Evolutionary conservation across 1,140 invertebrate species (phyloP), one percentile per base, ranked within the genome.

Genomic region (Drosophila aff.): DNA sequence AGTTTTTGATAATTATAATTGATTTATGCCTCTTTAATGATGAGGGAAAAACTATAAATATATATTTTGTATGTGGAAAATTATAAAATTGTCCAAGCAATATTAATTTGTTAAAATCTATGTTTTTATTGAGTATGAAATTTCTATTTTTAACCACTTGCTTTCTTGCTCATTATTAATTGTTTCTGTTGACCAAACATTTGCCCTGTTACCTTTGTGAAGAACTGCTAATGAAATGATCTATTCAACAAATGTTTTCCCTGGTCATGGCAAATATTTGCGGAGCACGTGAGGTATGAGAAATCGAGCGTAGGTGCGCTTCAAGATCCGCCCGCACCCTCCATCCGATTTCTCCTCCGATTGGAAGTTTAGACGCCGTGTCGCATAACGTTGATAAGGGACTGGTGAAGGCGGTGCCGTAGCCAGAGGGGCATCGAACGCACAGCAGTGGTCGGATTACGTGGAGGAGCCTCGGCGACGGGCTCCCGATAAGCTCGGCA

Each of bases 401-500:
- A 40, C 55, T 11, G 18, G 18, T 18, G 16, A 18, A 23, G 40
- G 21, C 58, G 41, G 58, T 10, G 15, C 18, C 16, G 58, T 11
- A 10, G n/a, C 7, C 15, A 31, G 10, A 11, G 49, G 74, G n/a
- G 40, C 26, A 31, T 10, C 23, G 6, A 55, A 50, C 74, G 59
- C 60, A 83, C n/a, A 79, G 60, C 76, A 65, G 69, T 55, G 43
- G 26, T 44, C 31, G 69, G 38, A 65, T 69, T 57, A 58, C 60
- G 43, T 18, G 40, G 18, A 43, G 41, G 26, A 31, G 16, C 38
- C 43, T 28, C 38, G 33, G 38, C 44, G 31, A 31, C 26, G 63
- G 10, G 38, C 9, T 7, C 28, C 41, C 28, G 81, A 82, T 83
- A 83, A 82, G 72, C 81, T 52, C 43, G 76, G 68, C 72, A 84